Conservation (phyloP, 2,888 invertebrate genomes). For the Falcaria lacertinaria region DNA sequence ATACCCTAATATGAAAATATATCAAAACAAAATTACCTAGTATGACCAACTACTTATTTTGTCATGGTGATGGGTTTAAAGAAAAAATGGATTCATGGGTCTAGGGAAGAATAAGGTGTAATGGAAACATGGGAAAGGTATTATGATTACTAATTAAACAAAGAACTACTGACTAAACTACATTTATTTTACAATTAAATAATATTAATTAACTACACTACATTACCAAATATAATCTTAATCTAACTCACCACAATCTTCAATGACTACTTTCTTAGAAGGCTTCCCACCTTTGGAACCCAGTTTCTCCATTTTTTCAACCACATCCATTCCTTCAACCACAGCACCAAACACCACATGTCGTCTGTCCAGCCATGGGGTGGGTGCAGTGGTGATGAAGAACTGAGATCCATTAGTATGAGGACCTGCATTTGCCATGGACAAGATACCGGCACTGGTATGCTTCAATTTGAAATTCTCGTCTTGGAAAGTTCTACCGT, state of each 20-base stretch:
- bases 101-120: too few species aligned
- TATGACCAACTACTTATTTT: too few species aligned
- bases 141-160: not conserved
- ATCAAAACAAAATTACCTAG: too few species aligned
- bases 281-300: slow-evolving; percentile 93
- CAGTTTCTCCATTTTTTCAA: slow-evolving; percentile 89
- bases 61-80: too few species aligned
- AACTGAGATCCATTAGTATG: slow-evolving; percentile 98
- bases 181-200: slow-evolving; percentile 5
- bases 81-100: too few species aligned
- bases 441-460: slow-evolving; percentile 91
- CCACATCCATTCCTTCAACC: slow-evolving; percentile 94
- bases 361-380: slow-evolving; percentile 95
- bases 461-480: slow-evolving; percentile 97
- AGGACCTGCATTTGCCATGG: slow-evolving; percentile 97
- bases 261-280: slow-evolving; percentile 87
- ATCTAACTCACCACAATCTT: slow-evolving; percentile 89
- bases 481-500: slow-evolving; percentile 95
- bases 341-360: slow-evolving; percentile 97
- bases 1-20: too few species aligned
- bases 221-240: slow-evolving; percentile 18
- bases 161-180: not conserved
- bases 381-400: slow-evolving; percentile 96
- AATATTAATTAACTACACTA: slow-evolving; percentile 15
- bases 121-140: not conserved